phyloP scores from a whole-genome alignment of 2,888 invertebrate genomes.

The Eupsilia transversa region DNA sequence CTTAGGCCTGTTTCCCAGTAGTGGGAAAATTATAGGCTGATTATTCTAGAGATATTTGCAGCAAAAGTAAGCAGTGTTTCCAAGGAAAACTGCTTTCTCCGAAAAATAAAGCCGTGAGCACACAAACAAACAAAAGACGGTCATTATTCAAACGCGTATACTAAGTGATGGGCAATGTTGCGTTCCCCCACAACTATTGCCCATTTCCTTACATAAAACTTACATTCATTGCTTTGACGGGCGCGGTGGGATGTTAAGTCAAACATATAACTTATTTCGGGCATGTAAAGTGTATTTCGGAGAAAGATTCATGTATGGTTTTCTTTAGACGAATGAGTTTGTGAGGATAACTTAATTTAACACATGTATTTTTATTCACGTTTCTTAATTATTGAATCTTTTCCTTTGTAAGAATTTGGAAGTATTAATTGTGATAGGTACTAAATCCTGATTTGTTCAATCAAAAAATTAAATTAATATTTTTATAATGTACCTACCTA shows the following conservation, averaged over 20 bases:
- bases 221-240: slow-evolving; percentile 48
- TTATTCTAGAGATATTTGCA: not conserved
- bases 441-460: not conserved
- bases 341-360: not conserved
- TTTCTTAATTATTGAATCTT: not conserved
- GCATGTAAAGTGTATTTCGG: slow-evolving; percentile 5
- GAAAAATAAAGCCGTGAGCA: not conserved
- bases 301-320: slow-evolving; percentile 17
- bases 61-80: not conserved
- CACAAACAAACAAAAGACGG: slow-evolving; percentile 48
- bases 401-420: not conserved
- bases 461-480: not conserved
- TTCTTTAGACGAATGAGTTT: slow-evolving; percentile 18
- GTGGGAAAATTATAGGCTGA: not conserved
- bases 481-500: too few species aligned
- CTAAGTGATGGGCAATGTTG: slow-evolving; percentile 65
- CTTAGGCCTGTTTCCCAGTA: not conserved
- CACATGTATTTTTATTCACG: not conserved
- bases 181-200: slow-evolving; percentile 44
- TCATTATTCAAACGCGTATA: slow-evolving; percentile 57
- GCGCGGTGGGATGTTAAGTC: slow-evolving; percentile 42
- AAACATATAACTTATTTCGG: slow-evolving; percentile 42
- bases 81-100: not conserved
- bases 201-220: slow-evolving; percentile 65
- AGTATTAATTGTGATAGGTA: not conserved